phyloP scores from a whole-genome alignment of 2,113 vertebrate species.

The Pluvianellus socialis region DNA sequence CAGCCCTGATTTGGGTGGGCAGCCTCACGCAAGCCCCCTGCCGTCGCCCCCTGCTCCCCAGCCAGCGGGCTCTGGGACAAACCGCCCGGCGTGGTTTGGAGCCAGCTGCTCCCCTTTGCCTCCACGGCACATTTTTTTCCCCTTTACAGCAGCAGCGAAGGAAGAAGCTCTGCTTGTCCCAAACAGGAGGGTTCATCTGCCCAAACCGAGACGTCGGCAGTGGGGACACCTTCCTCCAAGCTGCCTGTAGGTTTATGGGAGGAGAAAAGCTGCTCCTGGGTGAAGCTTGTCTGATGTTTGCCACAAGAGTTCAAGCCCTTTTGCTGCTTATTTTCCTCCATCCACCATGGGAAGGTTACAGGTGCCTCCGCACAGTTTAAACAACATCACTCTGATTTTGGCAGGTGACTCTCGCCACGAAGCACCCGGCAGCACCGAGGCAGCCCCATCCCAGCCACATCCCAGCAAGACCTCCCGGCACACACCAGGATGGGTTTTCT shows the following conservation, averaged over 20 bases:
- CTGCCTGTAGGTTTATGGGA: neutral
- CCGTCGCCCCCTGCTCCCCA: neutral
- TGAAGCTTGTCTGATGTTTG: neutral
- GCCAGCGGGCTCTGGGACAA: neutral
- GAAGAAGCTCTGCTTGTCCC: neutral
- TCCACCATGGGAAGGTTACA: neutral
- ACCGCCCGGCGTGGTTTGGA: fast-evolving
- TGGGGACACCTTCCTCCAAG: neutral
- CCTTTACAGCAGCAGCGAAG: neutral
- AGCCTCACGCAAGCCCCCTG: neutral
- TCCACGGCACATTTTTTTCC: neutral
- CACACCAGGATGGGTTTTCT: neutral
- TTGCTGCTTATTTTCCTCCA: neutral
- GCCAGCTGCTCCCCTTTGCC: neutral
- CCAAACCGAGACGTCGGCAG: neutral
- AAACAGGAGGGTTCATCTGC: neutral
- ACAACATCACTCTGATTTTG: neutral
- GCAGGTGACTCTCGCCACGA: neutral
- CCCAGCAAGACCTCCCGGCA: neutral
- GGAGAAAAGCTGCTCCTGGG: neutral
- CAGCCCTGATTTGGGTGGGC: neutral
- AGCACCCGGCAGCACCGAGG: neutral
- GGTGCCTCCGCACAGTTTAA: neutral
- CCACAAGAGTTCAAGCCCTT: neutral
- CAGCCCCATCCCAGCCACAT: neutral